These are phyloP conservation scores for Morpho deidamia DNA, from an alignment of 2,888 invertebrate species.

Conservation along the genomic window DNA sequence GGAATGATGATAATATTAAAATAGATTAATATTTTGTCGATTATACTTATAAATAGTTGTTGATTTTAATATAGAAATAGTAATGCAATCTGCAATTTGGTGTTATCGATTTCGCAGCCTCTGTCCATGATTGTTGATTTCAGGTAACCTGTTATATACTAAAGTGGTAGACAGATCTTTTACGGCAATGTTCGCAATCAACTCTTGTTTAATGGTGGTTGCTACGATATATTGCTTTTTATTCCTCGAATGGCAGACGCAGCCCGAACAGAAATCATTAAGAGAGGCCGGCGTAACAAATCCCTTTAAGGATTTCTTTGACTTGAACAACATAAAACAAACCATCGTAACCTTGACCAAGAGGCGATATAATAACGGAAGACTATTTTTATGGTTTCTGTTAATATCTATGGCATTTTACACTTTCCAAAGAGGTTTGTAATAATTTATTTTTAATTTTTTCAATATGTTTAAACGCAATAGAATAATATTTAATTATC, in stretches of 20 bases:
- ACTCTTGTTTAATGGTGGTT: constrained; percentile 78
- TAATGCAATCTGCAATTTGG: too few species aligned
- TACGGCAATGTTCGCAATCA: constrained; percentile 85
- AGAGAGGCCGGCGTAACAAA: constrained; percentile 77
- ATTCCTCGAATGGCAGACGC: constrained; percentile 84
- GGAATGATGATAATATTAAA: too few species aligned
- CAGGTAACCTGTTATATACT: constrained; percentile 82
- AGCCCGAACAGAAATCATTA: constrained; percentile 79
- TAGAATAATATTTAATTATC: too few species aligned
- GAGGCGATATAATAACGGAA: constrained; percentile 74
- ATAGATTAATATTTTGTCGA: too few species aligned
- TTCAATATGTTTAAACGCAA: too few species aligned
- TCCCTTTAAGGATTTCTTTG: constrained; percentile 84
- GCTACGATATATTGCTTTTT: constrained; percentile 82
- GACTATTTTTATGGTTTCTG: constrained; percentile 82
- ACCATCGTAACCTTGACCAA: constrained; percentile 81
- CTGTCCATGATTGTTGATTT: constrained; percentile 26
- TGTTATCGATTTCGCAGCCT: too few species aligned
- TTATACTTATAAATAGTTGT: too few species aligned
- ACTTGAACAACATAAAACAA: constrained; percentile 80
- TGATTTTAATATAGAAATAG: too few species aligned
- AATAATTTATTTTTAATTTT: not conserved
- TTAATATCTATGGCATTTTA: constrained; percentile 87
- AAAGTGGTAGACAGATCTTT: constrained; percentile 81
- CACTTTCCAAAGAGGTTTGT: constrained; percentile 85